Evolutionary conservation across 1,140 invertebrate species (phyloP).

Genomic region (Bombyx mori): ASM3026992v2 NC_085111.1:5011501-5012000

Average conservation of each 20-base stretch:
- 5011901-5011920: background rate
- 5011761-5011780: conserved; percentile 27
- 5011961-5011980: background rate
- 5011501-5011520: too few species aligned
- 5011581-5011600: too few species aligned
- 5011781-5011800: conserved; percentile 45
- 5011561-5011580: too few species aligned
- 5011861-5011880: conserved; percentile 45
- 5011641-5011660: conserved; percentile 8
- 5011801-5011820: conserved; percentile 37
- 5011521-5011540: too few species aligned
- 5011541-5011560: too few species aligned
- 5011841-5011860: conserved; percentile 41
- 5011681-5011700: conserved; percentile 17
- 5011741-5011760: conserved; percentile 32
- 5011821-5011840: conserved; percentile 64
- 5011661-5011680: conserved; percentile 20
- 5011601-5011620: too few species aligned
- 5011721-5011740: conserved; percentile 26
- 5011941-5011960: background rate
- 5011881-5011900: too few species aligned
- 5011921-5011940: background rate
- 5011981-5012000: background rate
- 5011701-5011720: conserved; percentile 23
- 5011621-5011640: conserved; percentile 6